Evolutionary conservation across 2,113 vertebrate species (phyloP).

Genomic region (Charadrius vociferus): DNA sequence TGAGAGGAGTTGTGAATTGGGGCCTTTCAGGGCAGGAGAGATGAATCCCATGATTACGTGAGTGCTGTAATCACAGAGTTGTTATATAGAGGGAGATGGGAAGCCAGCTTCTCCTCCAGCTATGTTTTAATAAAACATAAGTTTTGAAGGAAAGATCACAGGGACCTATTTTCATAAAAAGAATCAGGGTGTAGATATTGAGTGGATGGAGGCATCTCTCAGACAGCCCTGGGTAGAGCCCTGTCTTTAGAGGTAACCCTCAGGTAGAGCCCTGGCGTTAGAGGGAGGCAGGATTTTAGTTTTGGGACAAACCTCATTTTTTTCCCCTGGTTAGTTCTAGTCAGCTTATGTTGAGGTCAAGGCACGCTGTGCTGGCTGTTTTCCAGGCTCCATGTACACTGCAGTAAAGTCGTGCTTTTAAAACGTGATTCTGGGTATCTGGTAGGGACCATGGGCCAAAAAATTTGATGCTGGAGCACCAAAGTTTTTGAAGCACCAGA

Average conservation of each 20-base stretch:
- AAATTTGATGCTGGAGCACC: not conserved
- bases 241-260: conserved; percentile 23
- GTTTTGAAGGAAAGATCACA: conserved; percentile 67
- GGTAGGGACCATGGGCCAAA: not conserved
- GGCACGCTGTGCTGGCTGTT: not conserved
- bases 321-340: not conserved
- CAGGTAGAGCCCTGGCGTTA: not conserved
- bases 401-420: not conserved
- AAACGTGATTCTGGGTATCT: not conserved
- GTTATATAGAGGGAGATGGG: conserved; percentile 31
- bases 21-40: conserved; percentile 46
- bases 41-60: conserved; percentile 45
- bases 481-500: not conserved
- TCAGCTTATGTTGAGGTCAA: not conserved
- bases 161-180: conserved; percentile 63
- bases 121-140: conserved; percentile 71
- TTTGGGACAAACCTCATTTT: not conserved
- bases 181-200: conserved; percentile 47
- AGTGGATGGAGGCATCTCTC: conserved; percentile 49
- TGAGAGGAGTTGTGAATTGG: conserved; percentile 35
- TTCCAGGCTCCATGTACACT: not conserved
- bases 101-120: conserved; percentile 58
- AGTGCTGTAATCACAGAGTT: conserved; percentile 52
- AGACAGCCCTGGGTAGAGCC: conserved; percentile 37
- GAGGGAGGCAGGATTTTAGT: not conserved